Evolutionary conservation across 2,797 vertebrate species (phyloP), one percentile per base, ranked within the genome.

Genomic region (Rousettus madagascariensis): DNA sequence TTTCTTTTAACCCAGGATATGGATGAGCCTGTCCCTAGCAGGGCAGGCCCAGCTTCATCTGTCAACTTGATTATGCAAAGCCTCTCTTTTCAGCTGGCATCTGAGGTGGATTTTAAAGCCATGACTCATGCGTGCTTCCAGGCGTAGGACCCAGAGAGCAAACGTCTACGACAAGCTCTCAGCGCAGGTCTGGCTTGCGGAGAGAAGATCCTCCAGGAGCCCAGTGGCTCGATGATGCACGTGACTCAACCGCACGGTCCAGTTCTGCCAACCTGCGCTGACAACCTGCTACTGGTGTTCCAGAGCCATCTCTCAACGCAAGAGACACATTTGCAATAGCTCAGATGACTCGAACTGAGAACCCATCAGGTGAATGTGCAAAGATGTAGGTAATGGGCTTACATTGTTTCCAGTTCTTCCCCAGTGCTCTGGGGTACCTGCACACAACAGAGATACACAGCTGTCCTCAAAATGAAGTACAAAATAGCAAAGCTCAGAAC

Each of bases 1-100:
- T 98, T 98, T 98, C 98, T 98, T 98, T 98, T 98, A 98, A 98
- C 98, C 97, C 9, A 1, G 98, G 98, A 98, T 98, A 98, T 98
- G 97, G 98, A 98, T 98, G 98, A 97, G 97, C 95, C 97, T 98
- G 98, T 72, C 95, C 22, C 9, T 95, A 97, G 96, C 96, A 28
- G 98, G 98, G 98, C 98, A 97, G 95, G 96, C 98, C 96, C 41
- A 1, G 95, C 94, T 91, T 98, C 98, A 98, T 98, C 98, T 98
- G 98, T 98, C 98, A 98, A 98, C 75, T 98, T 98, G 98, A 98
- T 98, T 0, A 63, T 96, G 98, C 92, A 98, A 98, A 98, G 98
- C 98, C 98, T 97, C 98, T 97, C 96, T 95, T 96, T 97, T 98
- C 96, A 97, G 98, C 97, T 98, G 98, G 98, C 97, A 98, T 98